These are phyloP conservation scores for Steinernema feltiae DNA, from an alignment of 1,140 invertebrate species.

Conservation along the genomic window DNA sequence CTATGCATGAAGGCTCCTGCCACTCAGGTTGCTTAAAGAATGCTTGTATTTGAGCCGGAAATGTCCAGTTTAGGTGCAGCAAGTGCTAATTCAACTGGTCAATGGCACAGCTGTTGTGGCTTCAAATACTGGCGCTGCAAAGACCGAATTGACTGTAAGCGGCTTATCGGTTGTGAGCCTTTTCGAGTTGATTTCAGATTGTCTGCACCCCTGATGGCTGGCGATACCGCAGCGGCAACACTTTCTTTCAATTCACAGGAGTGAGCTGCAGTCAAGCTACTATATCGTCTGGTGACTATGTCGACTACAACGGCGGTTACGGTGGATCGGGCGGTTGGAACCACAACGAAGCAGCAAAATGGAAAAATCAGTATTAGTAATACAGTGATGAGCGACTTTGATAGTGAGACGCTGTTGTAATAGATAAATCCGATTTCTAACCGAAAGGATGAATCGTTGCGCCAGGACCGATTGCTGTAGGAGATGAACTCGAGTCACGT, in stretches of 20 bases:
- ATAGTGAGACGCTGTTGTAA: too few species aligned
- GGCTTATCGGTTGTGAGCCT: background rate
- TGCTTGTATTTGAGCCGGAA: too few species aligned
- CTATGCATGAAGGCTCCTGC: background rate
- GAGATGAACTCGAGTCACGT: too few species aligned
- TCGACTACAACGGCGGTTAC: too few species aligned
- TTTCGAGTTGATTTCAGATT: background rate
- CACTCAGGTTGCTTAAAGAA: too few species aligned
- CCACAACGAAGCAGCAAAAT: too few species aligned
- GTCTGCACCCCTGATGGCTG: background rate
- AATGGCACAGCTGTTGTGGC: background rate
- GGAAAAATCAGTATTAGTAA: too few species aligned
- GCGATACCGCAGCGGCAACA: background rate
- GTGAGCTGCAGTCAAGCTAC: background rate
- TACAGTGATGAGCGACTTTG: too few species aligned
- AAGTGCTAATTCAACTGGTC: background rate
- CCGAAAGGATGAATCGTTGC: too few species aligned
- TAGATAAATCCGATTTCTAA: too few species aligned
- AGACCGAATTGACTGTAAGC: background rate
- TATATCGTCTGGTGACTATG: background rate
- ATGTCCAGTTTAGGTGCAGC: background rate
- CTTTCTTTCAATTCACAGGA: background rate
- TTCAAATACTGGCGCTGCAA: background rate
- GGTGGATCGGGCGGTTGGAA: too few species aligned
- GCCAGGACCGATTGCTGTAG: too few species aligned